A percentile compares a stretch with the other conserved stretches of the same genome.
These are phyloP conservation scores for Sesamia nonagrioides DNA, from an alignment of 1,140 invertebrate genomes.

Conservation along the genomic window DNA sequence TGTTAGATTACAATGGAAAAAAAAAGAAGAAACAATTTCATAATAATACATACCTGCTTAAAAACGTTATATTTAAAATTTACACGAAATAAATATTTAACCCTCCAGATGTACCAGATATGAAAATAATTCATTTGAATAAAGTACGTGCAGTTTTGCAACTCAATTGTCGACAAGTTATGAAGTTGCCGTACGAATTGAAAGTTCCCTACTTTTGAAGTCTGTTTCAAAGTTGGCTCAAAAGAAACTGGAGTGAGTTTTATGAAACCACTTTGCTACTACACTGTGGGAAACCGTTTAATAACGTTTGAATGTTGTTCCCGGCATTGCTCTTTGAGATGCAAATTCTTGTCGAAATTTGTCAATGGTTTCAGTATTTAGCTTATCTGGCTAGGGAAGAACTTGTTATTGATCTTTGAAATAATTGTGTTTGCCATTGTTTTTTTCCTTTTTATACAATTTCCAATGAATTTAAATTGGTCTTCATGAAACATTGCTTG, in stretches of 20 bases:
- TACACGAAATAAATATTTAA: constrained; percentile 12
- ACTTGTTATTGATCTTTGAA: neutral
- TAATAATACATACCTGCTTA: neutral
- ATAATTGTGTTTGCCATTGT: neutral
- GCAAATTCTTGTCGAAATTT: constrained; percentile 20
- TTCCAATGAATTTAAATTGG: neutral
- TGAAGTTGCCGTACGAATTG: constrained; percentile 29
- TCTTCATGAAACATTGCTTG: constrained; percentile 4
- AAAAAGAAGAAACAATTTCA: neutral
- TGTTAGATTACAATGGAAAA: constrained; percentile 12
- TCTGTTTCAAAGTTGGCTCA: constrained; percentile 20
- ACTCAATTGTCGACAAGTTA: constrained; percentile 39
- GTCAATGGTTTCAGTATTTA: constrained; percentile 8
- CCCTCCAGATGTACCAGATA: constrained; percentile 19
- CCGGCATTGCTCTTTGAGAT: constrained; percentile 28
- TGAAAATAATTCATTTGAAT: constrained; percentile 36
- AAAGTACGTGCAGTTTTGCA: constrained; percentile 22
- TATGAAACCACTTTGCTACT: constrained; percentile 32
- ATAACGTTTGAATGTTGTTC: constrained; percentile 24
- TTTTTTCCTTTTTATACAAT: neutral
- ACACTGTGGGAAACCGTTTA: constrained; percentile 32
- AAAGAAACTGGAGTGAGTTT: constrained; percentile 38
- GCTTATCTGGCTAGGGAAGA: neutral
- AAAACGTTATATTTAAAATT: neutral
- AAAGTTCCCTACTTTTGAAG: constrained; percentile 30